Evolutionary conservation across 2,888 invertebrate species (phyloP).

Genomic region (Chloroclystis v-ata): DNA sequence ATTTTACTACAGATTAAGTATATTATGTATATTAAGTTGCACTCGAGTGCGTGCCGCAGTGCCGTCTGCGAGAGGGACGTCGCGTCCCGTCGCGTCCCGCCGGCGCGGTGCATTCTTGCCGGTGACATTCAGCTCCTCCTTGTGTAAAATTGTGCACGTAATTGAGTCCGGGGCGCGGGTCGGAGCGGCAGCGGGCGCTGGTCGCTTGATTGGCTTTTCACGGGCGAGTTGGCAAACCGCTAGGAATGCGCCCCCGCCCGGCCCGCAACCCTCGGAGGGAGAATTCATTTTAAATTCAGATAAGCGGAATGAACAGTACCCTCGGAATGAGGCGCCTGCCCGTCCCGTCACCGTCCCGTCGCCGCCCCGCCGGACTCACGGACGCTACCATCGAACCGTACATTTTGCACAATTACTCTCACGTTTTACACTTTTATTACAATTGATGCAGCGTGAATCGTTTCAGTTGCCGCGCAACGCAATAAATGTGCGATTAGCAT

Average conservation of each 20-base stretch:
- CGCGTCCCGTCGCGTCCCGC: too few species aligned
- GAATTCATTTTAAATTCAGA: slow-evolving; percentile 69
- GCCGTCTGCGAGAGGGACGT: too few species aligned
- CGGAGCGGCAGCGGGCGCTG: neutral
- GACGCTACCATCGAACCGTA: too few species aligned
- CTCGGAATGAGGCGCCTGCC: slow-evolving; percentile 36
- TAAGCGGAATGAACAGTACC: slow-evolving; percentile 67
- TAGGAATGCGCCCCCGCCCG: slow-evolving; percentile 44
- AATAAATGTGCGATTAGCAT: neutral
- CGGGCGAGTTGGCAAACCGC: slow-evolving; percentile 61
- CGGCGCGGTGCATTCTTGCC: too few species aligned
- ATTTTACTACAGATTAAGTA: too few species aligned
- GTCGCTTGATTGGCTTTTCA: slow-evolving; percentile 66
- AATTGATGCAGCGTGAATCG: neutral
- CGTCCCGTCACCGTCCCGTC: neutral
- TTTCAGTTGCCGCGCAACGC: neutral
- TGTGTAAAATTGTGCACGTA: too few species aligned
- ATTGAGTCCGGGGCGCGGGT: neutral
- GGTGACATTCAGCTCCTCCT: too few species aligned
- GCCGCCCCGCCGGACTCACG: too few species aligned
- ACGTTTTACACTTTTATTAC: neutral
- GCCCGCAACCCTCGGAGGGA: slow-evolving; percentile 16
- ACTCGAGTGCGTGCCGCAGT: too few species aligned
- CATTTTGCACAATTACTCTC: neutral
- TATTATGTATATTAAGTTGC: too few species aligned